phyloP scores from a whole-genome alignment of 2,888 invertebrate genomes.

The Chrysolina haemoptera region DNA sequence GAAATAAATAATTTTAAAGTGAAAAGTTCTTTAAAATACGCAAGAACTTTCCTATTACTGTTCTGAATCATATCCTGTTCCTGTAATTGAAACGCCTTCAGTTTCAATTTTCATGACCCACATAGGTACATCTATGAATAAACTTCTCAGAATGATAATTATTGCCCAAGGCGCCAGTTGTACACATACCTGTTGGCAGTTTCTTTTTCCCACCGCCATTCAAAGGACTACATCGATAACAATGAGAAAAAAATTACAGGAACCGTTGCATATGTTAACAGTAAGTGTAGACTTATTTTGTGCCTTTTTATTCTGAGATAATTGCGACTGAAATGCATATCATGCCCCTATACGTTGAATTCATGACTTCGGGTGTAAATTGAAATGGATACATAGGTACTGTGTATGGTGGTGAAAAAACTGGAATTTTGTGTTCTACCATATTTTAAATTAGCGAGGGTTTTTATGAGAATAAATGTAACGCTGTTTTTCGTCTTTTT shows the following conservation, averaged over 20 bases:
- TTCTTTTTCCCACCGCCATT: background rate
- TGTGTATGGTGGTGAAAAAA: too few relatives aligned
- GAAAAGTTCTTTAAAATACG: too few relatives aligned
- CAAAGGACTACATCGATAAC: background rate
- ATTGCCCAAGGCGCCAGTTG: conserved; percentile 4
- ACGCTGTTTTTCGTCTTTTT: too few relatives aligned
- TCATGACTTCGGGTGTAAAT: background rate
- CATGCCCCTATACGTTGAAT: background rate
- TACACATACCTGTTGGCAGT: conserved; percentile 13
- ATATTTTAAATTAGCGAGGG: too few relatives aligned
- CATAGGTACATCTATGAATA: conserved; percentile 3
- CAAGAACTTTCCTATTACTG: background rate
- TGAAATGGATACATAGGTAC: too few relatives aligned
- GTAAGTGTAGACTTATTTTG: conserved; percentile 1
- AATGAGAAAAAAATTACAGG: conserved; percentile 1
- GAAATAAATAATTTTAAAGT: too few relatives aligned
- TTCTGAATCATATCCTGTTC: background rate
- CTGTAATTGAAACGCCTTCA: background rate
- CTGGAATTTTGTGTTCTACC: too few relatives aligned
- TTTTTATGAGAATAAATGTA: too few relatives aligned
- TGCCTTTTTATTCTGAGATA: background rate
- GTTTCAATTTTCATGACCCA: conserved; percentile 19
- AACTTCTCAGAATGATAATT: background rate
- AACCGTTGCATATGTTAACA: conserved; percentile 14
- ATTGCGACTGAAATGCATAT: background rate